These are phyloP conservation scores for Pheosia gnoma DNA, from an alignment of 2,888 invertebrate genomes.

Conservation along the genomic window DNA sequence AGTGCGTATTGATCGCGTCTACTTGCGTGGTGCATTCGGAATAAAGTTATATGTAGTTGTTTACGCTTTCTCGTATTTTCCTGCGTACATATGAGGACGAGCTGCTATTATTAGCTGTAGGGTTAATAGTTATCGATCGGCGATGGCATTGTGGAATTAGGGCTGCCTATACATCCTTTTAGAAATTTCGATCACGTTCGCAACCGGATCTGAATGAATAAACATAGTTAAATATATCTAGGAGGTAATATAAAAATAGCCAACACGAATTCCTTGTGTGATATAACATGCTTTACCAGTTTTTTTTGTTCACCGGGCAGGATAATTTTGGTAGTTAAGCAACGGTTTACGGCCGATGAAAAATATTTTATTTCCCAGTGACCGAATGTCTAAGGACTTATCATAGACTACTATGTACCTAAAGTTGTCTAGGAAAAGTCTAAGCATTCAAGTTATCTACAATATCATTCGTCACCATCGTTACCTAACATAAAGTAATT, in stretches of 20 bases:
- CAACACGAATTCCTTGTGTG: slow-evolving; percentile 59
- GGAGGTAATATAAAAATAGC: slow-evolving; percentile 36
- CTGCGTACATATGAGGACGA: slow-evolving; percentile 33
- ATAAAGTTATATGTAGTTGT: slow-evolving; percentile 63
- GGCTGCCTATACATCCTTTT: slow-evolving; percentile 33
- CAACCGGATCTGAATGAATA: slow-evolving; percentile 50
- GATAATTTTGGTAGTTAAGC: slow-evolving; percentile 29
- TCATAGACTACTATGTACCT: no score
- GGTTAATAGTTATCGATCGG: slow-evolving; percentile 53
- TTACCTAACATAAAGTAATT: no score
- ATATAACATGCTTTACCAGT: slow-evolving; percentile 68
- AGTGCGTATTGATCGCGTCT: slow-evolving; percentile 68
- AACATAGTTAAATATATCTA: slow-evolving; percentile 28
- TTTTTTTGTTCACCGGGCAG: slow-evolving; percentile 50
- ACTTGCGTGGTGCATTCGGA: slow-evolving; percentile 64
- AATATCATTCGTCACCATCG: no score
- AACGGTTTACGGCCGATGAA: background rate
- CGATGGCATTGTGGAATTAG: slow-evolving; percentile 31
- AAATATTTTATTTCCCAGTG: no score
- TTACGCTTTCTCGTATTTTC: slow-evolving; percentile 59
- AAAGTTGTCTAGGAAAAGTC: no score
- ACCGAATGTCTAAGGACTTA: no score
- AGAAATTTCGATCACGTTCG: slow-evolving; percentile 38
- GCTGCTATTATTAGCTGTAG: slow-evolving; percentile 49
- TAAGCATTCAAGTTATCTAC: no score